phyloP scores from a whole-genome alignment of 2,888 invertebrate species.

The Gryllus longicercus region DNA sequence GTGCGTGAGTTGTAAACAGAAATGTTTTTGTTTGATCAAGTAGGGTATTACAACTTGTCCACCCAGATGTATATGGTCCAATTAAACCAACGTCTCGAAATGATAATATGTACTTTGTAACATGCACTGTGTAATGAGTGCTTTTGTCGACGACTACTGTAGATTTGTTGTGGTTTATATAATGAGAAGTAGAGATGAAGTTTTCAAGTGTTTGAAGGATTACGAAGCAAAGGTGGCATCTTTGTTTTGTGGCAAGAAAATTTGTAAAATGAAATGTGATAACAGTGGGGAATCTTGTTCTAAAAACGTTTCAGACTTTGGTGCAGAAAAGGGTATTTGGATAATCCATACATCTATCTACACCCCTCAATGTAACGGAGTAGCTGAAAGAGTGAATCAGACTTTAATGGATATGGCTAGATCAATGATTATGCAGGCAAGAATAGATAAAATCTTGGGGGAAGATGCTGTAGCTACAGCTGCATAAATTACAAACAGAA shows the following conservation, averaged over 20 bases:
- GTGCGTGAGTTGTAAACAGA: too few relatives aligned
- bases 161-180: slow-evolving; percentile 12
- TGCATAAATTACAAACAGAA: slow-evolving; percentile 37
- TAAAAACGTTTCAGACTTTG: background rate
- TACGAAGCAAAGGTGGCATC: too few relatives aligned
- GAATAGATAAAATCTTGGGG: slow-evolving; percentile 30
- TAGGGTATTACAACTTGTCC: too few relatives aligned
- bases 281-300: background rate
- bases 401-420: slow-evolving; percentile 17
- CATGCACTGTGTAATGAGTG: too few relatives aligned
- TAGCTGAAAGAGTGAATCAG: background rate
- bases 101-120: too few relatives aligned
- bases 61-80: too few relatives aligned
- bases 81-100: too few relatives aligned
- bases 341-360: background rate
- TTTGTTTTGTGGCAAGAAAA: background rate
- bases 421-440: background rate
- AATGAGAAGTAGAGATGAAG: background rate
- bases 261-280: background rate
- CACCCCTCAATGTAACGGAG: background rate
- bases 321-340: background rate
- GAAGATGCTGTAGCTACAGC: slow-evolving; percentile 42
- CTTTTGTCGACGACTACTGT: too few relatives aligned
- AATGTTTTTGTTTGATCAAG: too few relatives aligned
- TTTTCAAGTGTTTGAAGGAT: too few relatives aligned